Percentiles rank a stretch among this genome's conserved stretches.
These are phyloP conservation scores for Craterocephalus amniculus DNA, from an alignment of 2,797 vertebrate species.

Conservation along the genomic window DNA sequence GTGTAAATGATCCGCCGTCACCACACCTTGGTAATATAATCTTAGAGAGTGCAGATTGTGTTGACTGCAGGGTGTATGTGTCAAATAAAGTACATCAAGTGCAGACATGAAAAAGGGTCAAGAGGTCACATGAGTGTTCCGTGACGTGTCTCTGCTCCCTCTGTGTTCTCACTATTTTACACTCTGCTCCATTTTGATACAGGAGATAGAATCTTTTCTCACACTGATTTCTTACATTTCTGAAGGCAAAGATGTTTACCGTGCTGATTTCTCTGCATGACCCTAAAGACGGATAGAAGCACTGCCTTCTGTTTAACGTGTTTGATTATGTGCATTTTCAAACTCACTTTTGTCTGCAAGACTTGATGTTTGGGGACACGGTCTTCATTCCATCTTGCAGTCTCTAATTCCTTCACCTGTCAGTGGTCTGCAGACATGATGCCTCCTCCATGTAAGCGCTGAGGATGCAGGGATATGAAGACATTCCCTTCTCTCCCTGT, in stretches of 20 bases:
- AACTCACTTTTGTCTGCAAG: conserved; percentile 19
- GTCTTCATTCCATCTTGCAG: not conserved
- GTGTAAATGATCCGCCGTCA: conserved; percentile 59
- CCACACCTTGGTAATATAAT: conserved; percentile 64
- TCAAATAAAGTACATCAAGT: conserved; percentile 40
- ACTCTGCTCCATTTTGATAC: not conserved
- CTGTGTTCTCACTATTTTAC: not conserved
- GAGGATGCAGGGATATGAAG: conserved; percentile 48
- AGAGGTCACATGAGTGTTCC: conserved; percentile 18
- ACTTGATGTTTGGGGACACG: conserved; percentile 14
- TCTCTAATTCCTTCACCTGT: conserved; percentile 49
- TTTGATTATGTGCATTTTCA: not conserved
- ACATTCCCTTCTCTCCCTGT: conserved; percentile 52
- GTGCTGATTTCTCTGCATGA: not conserved
- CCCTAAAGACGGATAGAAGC: not conserved
- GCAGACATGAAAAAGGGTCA: conserved; percentile 39
- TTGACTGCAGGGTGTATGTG: conserved; percentile 39
- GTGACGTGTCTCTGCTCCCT: conserved; percentile 3
- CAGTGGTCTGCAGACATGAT: conserved; percentile 27
- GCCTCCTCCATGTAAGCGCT: conserved; percentile 28
- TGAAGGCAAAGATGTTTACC: not conserved
- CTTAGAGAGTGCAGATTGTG: conserved; percentile 30
- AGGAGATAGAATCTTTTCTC: not conserved
- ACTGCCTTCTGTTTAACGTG: not conserved
- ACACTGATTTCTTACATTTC: not conserved